Conservation (phyloP, 2,888 invertebrate genomes). For the Stratiomys singularior region DNA sequence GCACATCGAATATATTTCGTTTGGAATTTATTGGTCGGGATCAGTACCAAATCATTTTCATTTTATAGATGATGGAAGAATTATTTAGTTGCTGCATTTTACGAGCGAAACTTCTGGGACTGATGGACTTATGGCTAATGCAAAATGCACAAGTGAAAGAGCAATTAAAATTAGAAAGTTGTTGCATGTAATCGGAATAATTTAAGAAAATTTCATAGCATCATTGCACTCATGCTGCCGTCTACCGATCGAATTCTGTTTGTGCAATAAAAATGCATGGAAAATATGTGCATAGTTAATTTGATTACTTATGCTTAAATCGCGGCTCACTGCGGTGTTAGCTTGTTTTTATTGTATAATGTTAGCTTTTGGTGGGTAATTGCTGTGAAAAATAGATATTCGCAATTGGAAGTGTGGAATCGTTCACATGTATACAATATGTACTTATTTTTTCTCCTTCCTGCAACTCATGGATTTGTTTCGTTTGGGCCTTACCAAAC, state of each 20-base stretch:
- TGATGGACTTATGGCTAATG: neutral
- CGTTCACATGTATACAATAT: no score
- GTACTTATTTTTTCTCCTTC: no score
- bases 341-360: neutral
- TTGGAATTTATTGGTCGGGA: no score
- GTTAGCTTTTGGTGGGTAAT: no score
- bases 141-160: neutral
- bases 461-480: no score
- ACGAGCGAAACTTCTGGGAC: neutral
- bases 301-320: neutral
- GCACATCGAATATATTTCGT: no score
- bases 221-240: neutral
- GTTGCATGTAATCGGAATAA: neutral
- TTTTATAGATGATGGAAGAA: no score
- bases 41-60: no score
- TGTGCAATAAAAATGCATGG: neutral
- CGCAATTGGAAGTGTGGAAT: no score
- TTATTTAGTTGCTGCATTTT: neutral
- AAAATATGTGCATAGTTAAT: neutral
- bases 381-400: no score
- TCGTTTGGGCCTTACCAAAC: no score
- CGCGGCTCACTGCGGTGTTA: neutral
- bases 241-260: neutral
- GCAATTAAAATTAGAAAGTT: conserved; percentile 3
- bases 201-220: neutral